Conservation (phyloP, 2,797 vertebrate species). For the Leptodactylus fallax region DNA sequence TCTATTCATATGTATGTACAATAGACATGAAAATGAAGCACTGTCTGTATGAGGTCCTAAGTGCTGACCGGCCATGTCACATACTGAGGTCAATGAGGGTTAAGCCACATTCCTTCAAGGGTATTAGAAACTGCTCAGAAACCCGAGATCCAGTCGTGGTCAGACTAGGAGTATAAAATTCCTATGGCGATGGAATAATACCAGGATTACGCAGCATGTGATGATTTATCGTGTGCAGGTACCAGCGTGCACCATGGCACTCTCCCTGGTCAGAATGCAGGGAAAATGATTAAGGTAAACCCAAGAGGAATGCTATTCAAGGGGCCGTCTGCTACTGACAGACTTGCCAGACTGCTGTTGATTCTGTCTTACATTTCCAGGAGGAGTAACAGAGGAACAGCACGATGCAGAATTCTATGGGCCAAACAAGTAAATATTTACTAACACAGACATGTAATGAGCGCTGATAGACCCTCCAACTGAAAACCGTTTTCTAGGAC, state of each 20-base stretch:
- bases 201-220: background rate
- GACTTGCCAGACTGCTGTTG: no score
- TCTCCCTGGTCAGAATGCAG: background rate
- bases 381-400: background rate
- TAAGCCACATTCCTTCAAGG: slow-evolving; percentile 11
- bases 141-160: background rate
- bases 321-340: background rate
- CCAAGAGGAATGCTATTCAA: background rate
- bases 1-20: background rate
- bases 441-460: no score
- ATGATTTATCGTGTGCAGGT: background rate
- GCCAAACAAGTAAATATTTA: no score
- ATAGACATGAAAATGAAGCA: background rate
- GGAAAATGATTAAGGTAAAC: background rate
- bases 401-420: no score
- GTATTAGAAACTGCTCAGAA: background rate
- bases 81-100: background rate
- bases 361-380: background rate
- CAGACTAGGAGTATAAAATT: background rate
- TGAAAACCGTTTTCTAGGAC: no score
- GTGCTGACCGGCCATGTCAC: background rate
- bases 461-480: no score
- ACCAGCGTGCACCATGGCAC: background rate
- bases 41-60: background rate
- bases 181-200: background rate